Evolutionary conservation across 1,140 invertebrate genomes (phyloP), one percentile per base, ranked within the genome.

Genomic region (Drosophila obscura): DNA sequence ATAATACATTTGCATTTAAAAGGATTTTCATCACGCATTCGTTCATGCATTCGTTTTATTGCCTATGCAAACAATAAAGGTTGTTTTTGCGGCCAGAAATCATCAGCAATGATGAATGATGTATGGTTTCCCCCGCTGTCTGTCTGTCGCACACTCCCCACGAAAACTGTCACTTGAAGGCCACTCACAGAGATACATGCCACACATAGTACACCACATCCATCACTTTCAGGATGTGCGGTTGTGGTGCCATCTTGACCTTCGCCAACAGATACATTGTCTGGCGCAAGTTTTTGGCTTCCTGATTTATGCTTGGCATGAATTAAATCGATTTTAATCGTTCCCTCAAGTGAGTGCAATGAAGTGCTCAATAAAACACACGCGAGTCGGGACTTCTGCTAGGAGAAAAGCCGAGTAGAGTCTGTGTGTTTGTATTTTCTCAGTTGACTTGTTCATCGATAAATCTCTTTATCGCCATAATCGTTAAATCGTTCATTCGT

Each of bases 401-500:
- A 39, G 44, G 24, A 64, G 50, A 52, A 61, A 59, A 56, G 35
- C 79, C 59, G 55, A 65, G 64, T 24, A 63, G 57, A 60, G 59
- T 58, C 55, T 62, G 39, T 58, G 74, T 56, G 52, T 61, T 57
- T 60, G 64, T 73, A 83, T 79, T 82, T 71, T 78, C 88, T 82
- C 79, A 73, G 72, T 77, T 88, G 72, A 82, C 69, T 88, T 82
- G 83, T 60, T 82, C 58, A 75, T 65, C 79, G 79, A 87, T 87
- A 87, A 87, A 87, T 87, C 83, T 88, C 82, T 88, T 77, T 83
- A 87, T 88, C 82, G 82, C 82, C 83, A 87, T 87, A 87, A 87
- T 83, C 82, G 79, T 87, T 87, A 88, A 87, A 64, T 66, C 53
- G 82, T 79, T 83, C 79, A 80, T 82, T 83, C 83, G 83, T 88